Base-by-base conservation (phyloP, 2,797 vertebrate genomes). In the Anisognathus igniventris region DNA sequence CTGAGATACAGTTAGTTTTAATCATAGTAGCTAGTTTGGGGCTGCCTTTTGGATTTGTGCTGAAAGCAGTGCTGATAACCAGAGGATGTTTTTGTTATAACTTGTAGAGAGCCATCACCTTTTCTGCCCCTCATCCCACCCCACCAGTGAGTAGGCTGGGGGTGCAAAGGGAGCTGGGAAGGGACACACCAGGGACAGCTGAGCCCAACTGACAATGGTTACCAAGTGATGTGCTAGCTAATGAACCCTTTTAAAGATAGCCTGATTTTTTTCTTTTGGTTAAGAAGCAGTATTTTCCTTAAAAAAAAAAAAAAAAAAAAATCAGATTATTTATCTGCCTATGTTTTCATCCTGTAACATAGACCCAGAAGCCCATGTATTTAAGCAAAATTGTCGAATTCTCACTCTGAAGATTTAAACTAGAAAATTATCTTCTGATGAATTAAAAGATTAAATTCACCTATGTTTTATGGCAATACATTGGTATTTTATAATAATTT, bases 141-240 rank as follows among this genome's bases (percentile, higher is more conserved):
- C 30, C 62, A 37, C 3, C 35, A 37, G 20, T 0, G 5, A 56
- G 13, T 20, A 6, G 9, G 13, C 11, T 61, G 42, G 2, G 14
- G 5, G 2, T 42, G 23, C 16, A 48, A n/a, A n/a, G 25, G 31
- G 25, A 23, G 12, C 17, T 47, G 54, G 40, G 30, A 60, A 51
- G 21, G 24, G 39, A 23, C n/a, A 58, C 5, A 66, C 39, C 17
- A n/a, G 40, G 45, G n/a, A 30, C 14, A 18, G 9, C 12, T 47
- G 53, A 47, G 20, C 33, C 47, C 30, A 54, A 2, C 8, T 54
- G 47, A 7, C 2, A 35, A 4, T 13, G 17, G 14, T 2, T 40
- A 53, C 4, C 7, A 45, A 37, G 4, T 7, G 3, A 15, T 54
- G 4, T 44, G 7, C 11, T 58, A 30, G 7, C 1, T 47, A 60